Percentiles rank a stretch among this genome's conserved stretches.
Conservation (phyloP, 2,888 invertebrate genomes). For the Andrena bicolor region DNA sequence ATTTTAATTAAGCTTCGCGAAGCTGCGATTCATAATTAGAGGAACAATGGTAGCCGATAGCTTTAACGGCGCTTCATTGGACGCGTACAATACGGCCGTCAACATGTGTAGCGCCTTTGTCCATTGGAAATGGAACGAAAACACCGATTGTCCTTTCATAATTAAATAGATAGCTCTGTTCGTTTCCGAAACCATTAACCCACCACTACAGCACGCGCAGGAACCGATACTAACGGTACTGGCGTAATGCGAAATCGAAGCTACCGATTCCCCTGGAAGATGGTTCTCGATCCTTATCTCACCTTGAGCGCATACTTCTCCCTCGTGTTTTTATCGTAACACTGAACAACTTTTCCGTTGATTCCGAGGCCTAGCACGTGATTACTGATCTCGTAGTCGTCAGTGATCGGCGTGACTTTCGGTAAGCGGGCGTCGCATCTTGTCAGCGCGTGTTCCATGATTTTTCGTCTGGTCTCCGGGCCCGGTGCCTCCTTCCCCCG, state of each 20-base stretch:
- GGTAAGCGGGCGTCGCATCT: slow-evolving; percentile 85
- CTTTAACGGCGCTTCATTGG: background rate
- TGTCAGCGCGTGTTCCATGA: slow-evolving; percentile 75
- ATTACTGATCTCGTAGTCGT: slow-evolving; percentile 96
- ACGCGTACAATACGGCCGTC: background rate
- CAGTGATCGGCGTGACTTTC: slow-evolving; percentile 93
- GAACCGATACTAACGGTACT: background rate
- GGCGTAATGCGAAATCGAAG: background rate
- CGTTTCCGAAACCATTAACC: background rate
- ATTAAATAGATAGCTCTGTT: background rate
- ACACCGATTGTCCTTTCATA: background rate
- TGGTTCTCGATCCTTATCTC: slow-evolving; percentile 64
- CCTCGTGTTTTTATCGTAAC: slow-evolving; percentile 91
- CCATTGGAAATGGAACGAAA: background rate
- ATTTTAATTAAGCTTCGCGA: slow-evolving; percentile 23
- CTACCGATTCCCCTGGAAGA: background rate
- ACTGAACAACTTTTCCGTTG: slow-evolving; percentile 99
- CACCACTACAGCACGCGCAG: background rate
- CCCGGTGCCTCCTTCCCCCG: slow-evolving; percentile 55
- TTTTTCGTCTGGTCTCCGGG: slow-evolving; percentile 58
- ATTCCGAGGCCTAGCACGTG: slow-evolving; percentile 98
- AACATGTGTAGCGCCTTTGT: background rate
- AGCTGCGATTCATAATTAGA: slow-evolving; percentile 12
- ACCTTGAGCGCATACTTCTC: slow-evolving; percentile 97
- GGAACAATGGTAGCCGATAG: background rate